phyloP scores from a whole-genome alignment of 2,113 vertebrate genomes.

The Tenebrosternarchus preto region DNA sequence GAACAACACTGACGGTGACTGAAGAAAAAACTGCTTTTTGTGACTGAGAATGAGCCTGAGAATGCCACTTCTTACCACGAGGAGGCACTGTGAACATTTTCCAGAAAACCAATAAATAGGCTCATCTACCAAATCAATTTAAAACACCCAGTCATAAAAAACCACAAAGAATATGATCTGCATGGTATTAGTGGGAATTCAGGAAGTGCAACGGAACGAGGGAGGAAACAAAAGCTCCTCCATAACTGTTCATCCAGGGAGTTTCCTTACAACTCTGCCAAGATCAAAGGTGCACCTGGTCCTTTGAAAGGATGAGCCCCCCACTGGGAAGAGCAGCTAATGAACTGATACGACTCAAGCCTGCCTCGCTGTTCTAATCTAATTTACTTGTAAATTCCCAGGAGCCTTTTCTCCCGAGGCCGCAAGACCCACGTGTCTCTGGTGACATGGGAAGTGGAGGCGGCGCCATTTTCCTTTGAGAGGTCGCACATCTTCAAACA shows the following conservation, averaged over 20 bases:
- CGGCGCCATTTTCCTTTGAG: constrained; percentile 57
- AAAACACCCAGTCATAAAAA: not conserved
- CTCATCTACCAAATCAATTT: not conserved
- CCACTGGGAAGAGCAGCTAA: constrained; percentile 8
- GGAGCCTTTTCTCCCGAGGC: constrained; percentile 36
- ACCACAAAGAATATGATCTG: not conserved
- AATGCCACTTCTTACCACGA: constrained; percentile 37
- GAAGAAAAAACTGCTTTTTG: not conserved
- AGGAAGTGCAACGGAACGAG: not conserved
- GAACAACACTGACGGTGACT: not conserved
- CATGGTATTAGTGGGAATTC: not conserved
- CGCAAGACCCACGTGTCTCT: constrained; percentile 36
- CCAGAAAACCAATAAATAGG: not conserved
- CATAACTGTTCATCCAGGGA: not conserved
- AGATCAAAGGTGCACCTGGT: constrained; percentile 9
- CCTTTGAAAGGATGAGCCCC: constrained; percentile 13
- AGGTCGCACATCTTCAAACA: constrained; percentile 40
- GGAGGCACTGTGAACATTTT: constrained; percentile 38
- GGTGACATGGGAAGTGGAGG: constrained; percentile 63
- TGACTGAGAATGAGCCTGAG: not conserved
- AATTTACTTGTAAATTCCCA: constrained; percentile 35
- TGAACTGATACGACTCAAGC: constrained; percentile 7
- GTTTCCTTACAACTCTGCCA: not conserved
- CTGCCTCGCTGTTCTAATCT: constrained; percentile 18
- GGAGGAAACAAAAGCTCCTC: constrained; percentile 1